These are phyloP conservation scores for Promerops cafer DNA, from an alignment of 2,113 vertebrate species.

Conservation along the genomic window DNA sequence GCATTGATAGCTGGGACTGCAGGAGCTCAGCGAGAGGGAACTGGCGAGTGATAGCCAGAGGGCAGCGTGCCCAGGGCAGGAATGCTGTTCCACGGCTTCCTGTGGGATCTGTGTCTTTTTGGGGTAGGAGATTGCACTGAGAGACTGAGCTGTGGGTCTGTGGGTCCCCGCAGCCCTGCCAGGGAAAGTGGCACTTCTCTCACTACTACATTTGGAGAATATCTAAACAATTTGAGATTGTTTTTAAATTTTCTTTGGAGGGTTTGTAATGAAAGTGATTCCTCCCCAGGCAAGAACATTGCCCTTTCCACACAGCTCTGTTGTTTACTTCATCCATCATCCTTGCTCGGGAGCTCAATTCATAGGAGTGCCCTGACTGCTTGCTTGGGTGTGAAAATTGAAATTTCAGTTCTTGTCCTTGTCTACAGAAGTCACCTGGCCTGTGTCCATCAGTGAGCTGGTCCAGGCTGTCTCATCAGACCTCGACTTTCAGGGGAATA, in stretches of 20 bases:
- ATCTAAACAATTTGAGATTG: not conserved
- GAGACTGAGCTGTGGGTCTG: not conserved
- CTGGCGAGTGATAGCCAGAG: accelerated
- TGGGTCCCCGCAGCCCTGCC: not conserved
- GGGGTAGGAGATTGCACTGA: accelerated
- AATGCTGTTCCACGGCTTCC: accelerated
- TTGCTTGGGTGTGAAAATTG: not conserved
- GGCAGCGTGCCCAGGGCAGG: too few species aligned
- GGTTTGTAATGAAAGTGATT: not conserved
- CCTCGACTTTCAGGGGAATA: not conserved
- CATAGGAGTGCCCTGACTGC: not conserved
- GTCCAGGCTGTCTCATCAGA: not conserved
- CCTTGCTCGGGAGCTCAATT: not conserved
- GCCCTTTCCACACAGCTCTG: not conserved
- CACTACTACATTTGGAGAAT: not conserved
- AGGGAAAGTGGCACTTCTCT: not conserved
- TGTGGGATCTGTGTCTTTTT: not conserved
- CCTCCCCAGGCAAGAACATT: not conserved
- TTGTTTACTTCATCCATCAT: slow-evolving; percentile 31
- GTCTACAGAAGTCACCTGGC: not conserved
- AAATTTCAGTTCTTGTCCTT: not conserved
- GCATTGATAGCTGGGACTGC: not conserved
- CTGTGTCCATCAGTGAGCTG: not conserved
- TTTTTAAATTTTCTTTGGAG: not conserved
- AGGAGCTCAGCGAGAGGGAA: not conserved